Percentiles rank a stretch among this genome's conserved stretches.
Conservation (phyloP, 2,113 vertebrate genomes). For the Gambusia affinis region DNA sequence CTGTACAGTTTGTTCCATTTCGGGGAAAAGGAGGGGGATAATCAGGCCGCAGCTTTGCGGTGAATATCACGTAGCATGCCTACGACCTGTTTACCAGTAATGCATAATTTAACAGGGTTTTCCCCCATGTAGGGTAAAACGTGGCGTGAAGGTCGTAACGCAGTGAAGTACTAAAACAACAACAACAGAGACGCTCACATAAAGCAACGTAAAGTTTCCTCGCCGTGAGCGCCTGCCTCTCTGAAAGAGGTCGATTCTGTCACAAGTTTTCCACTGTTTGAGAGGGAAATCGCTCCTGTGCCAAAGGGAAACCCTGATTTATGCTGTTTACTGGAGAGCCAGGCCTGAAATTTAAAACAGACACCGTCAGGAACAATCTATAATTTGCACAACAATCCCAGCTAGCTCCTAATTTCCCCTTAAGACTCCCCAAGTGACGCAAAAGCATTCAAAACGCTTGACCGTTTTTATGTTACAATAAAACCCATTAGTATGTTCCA, state of each 20-base stretch:
- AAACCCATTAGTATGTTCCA: not conserved
- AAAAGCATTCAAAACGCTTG: not conserved
- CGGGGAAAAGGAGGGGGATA: slow-evolving; percentile 19
- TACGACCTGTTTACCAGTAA: slow-evolving; percentile 77
- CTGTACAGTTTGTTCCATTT: slow-evolving; percentile 73
- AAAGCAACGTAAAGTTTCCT: slow-evolving; percentile 61
- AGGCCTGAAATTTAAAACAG: slow-evolving; percentile 36
- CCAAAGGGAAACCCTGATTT: slow-evolving; percentile 48
- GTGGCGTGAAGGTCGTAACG: slow-evolving; percentile 58
- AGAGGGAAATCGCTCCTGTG: slow-evolving; percentile 34
- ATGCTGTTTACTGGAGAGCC: slow-evolving; percentile 31
- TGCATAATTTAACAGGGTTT: slow-evolving; percentile 61
- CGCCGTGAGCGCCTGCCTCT: slow-evolving; percentile 61
- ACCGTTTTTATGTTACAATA: slow-evolving; percentile 5
- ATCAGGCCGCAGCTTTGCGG: slow-evolving; percentile 66
- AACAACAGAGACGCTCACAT: slow-evolving; percentile 17
- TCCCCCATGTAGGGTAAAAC: slow-evolving; percentile 55
- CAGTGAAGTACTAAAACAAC: slow-evolving; percentile 53
- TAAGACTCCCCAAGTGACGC: slow-evolving; percentile 10
- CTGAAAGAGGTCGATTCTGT: slow-evolving; percentile 45
- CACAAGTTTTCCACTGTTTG: slow-evolving; percentile 53
- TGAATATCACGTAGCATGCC: slow-evolving; percentile 65
- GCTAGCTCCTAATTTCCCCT: slow-evolving; percentile 15
- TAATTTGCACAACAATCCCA: slow-evolving; percentile 37
- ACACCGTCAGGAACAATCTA: not conserved